These are phyloP conservation scores for Chelonoidis abingdonii DNA, from an alignment of 2,113 vertebrate species.

Conservation along the genomic window DNA sequence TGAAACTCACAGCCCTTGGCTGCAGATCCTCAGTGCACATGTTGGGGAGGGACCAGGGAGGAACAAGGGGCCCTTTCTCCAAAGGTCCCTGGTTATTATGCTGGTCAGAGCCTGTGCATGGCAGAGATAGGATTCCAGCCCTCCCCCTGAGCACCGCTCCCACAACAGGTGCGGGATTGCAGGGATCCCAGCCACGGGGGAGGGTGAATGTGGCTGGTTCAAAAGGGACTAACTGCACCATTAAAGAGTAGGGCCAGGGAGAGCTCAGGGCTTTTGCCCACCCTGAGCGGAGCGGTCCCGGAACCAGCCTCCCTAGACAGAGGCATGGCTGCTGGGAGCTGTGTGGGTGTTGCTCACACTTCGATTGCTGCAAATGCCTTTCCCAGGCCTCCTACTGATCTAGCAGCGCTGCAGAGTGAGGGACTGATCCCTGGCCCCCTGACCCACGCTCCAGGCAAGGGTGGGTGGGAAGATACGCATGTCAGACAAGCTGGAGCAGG, in stretches of 20 bases:
- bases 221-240: background rate
- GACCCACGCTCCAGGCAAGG: fast-evolving
- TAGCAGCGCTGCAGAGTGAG: background rate
- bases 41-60: background rate
- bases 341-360: background rate
- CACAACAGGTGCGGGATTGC: background rate
- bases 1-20: background rate
- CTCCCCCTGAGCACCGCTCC: background rate
- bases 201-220: background rate
- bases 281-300: background rate
- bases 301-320: background rate
- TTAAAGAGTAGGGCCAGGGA: background rate
- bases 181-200: background rate
- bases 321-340: too few species aligned
- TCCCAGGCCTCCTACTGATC: background rate
- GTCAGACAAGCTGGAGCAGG: background rate
- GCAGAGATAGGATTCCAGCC: too few species aligned
- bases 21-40: background rate
- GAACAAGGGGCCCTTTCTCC: background rate
- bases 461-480: fast-evolving
- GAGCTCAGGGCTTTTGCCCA: background rate
- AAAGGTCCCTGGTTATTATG: background rate
- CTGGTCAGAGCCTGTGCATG: background rate
- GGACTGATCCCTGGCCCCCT: background rate
- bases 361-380: background rate